phyloP scores from a whole-genome alignment of 1,140 invertebrate species.

The Meloidogyne exigua region DNA sequence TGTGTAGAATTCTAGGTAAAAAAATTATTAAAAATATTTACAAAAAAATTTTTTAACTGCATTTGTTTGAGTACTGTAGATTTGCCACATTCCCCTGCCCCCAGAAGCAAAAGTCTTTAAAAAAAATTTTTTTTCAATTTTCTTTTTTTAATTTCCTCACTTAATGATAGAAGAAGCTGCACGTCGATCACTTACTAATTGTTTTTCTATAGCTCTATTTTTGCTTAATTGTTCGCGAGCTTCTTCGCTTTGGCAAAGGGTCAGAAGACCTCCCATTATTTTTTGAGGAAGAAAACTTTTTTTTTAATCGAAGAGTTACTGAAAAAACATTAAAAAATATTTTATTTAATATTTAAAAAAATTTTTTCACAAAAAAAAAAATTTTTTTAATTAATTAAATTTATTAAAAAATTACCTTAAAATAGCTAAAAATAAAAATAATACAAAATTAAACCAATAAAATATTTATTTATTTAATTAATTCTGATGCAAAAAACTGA shows the following conservation, averaged over 20 bases:
- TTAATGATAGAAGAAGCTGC: conserved; percentile 49
- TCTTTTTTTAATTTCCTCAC: background rate
- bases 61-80: conserved; percentile 55
- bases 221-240: conserved; percentile 52
- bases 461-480: too few relatives aligned
- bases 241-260: conserved; percentile 52
- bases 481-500: background rate
- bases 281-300: too few relatives aligned
- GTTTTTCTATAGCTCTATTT: conserved; percentile 51
- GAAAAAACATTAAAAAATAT: too few relatives aligned
- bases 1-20: conserved; percentile 78
- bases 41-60: conserved; percentile 36
- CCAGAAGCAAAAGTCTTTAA: conserved; percentile 25
- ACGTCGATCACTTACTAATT: conserved; percentile 46
- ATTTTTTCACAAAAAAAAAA: too few relatives aligned
- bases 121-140: background rate
- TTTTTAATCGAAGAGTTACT: too few relatives aligned
- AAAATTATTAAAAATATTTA: background rate
- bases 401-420: background rate
- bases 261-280: conserved; percentile 30
- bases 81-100: conserved; percentile 55
- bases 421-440: background rate
- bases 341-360: too few relatives aligned
- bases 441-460: background rate
- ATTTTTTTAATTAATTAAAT: too few relatives aligned